Evolutionary conservation across 1,140 invertebrate species (phyloP).

Genomic region (Stratiolaelaps scimitus): DNA sequence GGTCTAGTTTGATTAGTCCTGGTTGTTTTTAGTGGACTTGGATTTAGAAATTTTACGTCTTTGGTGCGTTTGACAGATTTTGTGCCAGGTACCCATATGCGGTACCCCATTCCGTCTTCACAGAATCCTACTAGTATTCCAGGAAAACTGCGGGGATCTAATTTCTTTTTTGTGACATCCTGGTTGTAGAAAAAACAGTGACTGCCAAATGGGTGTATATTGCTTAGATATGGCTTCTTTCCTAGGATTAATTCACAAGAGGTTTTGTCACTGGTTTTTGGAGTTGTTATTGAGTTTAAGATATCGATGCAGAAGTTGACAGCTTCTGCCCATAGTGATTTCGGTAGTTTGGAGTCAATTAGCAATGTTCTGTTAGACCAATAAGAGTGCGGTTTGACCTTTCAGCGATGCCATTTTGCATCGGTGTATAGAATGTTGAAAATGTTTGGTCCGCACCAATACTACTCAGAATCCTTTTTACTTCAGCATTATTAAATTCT

Average conservation of each 20-base stretch:
- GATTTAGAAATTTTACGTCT: background rate
- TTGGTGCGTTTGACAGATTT: background rate
- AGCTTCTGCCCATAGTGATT: constrained; percentile 30
- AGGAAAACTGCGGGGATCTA: background rate
- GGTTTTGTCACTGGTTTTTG: background rate
- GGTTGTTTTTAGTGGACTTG: background rate
- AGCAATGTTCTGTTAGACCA: constrained; percentile 30
- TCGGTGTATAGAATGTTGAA: constrained; percentile 21
- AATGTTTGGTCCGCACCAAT: background rate
- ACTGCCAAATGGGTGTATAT: background rate
- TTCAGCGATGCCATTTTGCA: constrained; percentile 25
- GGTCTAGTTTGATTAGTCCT: background rate
- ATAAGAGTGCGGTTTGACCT: constrained; percentile 29
- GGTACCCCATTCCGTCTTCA: background rate
- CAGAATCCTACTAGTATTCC: background rate
- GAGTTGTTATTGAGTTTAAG: background rate
- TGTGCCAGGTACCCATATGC: constrained; percentile 1
- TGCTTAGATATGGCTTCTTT: constrained; percentile 4
- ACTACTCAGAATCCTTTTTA: background rate
- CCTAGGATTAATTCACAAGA: background rate
- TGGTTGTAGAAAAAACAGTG: background rate
- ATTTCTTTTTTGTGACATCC: background rate
- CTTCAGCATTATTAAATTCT: background rate
- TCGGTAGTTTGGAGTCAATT: background rate
- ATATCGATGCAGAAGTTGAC: background rate